Evolutionary conservation across 2,888 invertebrate genomes (phyloP), one percentile per base, ranked within the genome.

Genomic region (Amitus sp.): DNA sequence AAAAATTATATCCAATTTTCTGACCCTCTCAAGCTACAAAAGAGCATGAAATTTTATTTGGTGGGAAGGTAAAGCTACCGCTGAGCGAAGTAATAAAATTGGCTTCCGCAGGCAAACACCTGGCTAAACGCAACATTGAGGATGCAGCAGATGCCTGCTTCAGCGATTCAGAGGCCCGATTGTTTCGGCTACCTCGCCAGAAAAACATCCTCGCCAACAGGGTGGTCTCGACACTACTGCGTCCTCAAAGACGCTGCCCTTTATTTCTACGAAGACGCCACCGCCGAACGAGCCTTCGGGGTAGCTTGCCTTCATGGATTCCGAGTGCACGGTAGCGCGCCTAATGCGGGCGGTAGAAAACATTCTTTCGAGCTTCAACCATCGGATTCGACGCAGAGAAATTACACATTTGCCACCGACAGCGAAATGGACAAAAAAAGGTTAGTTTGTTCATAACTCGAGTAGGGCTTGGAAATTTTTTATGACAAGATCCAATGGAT

Each of bases 281-380:
- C 90, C 78, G 91, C 95, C 73, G 92, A 92, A 79, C 90, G 87
- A 78, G 95, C 96, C 66, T 91, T 95, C 82, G 96, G 96, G 57
- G 94, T 96, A 84, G 93, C 94, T 43, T 95, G 95, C 82, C 87
- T 98, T 40, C 97, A 97, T 82, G 97, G 97, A 47, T 97, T 96
- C 84, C 89, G 90, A 77, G 93, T 96, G 67, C 95, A 95, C 83
- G 91, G 90, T 39, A 89, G 91, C 66, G 89, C 90, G 23, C 87
- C 91, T 3, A 76, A 67, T 63, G 81, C 86, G 13, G 91, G 93
- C n/a, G 93, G 93, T 47, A 93, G 94, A 83, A 95, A 95, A 80
- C 92, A 91, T 80, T 93, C 95, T 13, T 97, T 97, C 81, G 95
- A 95, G 83, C 88, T 96, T 55, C 88, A 93, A 80, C 95, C 97